A percentile compares a stretch with the other conserved stretches of the same genome.
These are phyloP conservation scores for Drosophila algonquin DNA, from an alignment of 2,888 invertebrate species.

Conservation along the genomic window DNA sequence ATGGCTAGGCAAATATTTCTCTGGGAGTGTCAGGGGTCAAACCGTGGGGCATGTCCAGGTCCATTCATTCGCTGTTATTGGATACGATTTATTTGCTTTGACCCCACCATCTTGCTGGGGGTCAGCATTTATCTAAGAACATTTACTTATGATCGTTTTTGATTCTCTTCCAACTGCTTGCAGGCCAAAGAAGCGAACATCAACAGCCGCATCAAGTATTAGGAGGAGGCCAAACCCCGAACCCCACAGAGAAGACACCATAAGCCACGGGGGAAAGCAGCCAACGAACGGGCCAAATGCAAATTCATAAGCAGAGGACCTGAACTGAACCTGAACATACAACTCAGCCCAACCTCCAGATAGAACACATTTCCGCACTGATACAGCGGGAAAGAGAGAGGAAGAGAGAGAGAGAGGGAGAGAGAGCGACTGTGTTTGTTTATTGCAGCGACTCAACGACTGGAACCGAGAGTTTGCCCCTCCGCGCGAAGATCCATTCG, in stretches of 20 bases:
- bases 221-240: conserved; percentile 56
- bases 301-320: conserved; percentile 27
- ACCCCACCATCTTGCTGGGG: conserved; percentile 23
- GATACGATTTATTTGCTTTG: conserved; percentile 33
- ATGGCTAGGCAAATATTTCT: conserved; percentile 50
- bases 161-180: conserved; percentile 37
- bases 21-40: neutral
- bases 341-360: conserved; percentile 44
- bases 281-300: conserved; percentile 46
- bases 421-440: conserved; percentile 45
- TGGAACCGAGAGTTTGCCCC: neutral
- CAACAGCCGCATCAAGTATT: conserved; percentile 53
- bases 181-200: conserved; percentile 51
- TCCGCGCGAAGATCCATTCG: conserved; percentile 41
- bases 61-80: conserved; percentile 15
- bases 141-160: conserved; percentile 48
- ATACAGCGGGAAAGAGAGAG: conserved; percentile 70
- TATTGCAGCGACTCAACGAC: conserved; percentile 31
- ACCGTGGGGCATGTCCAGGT: conserved; percentile 23
- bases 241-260: conserved; percentile 30
- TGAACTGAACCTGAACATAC: conserved; percentile 53
- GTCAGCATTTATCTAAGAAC: conserved; percentile 56
- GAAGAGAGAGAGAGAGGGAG: conserved; percentile 30
- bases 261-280: conserved; percentile 58
- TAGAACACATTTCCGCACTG: conserved; percentile 67